Evolutionary conservation across 2,888 invertebrate genomes (phyloP), one percentile per base, ranked within the genome.

Genomic region (Callimorpha dominula): DNA sequence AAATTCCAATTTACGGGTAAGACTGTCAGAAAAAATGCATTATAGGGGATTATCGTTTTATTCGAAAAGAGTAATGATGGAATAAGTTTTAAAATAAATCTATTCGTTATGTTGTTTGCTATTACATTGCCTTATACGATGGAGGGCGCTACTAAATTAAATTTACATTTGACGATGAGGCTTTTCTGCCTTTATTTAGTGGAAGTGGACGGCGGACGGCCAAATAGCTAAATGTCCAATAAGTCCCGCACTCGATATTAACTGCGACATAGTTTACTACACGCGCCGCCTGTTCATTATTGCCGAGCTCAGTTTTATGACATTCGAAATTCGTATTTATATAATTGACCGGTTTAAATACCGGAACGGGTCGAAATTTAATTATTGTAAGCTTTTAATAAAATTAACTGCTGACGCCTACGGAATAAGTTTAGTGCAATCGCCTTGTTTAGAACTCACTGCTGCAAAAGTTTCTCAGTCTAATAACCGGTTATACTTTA

Each of bases 281-380:
- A 86, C 85, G 87, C 86, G 88, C 94, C 95, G 91, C 87, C 91
- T 94, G 95, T 93, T 93, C 92, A 93, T 95, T 94, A 95, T 93
- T 89, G 86, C 92, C 81, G 78, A 85, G 88, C 88, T 86, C 92
- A 90, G 90, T 93, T 94, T 94, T 94, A 95, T 94, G 92, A 92
- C 91, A 88, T 92, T 91, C 89, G 87, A 91, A 93, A 91, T 91
- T 89, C 89, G 84, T 80, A 93, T 91, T 91, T 90, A 90, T 91
- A 93, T 92, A 93, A 93, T 92, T 92, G 93, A 92, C 90, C 91
- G 88, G 90, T 89, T 90, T 91, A 90, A 92, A 90, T 89, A 90
- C 87, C 86, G 88, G 84, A 89, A 86, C 86, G 81, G 84, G 78
- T 83, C 78, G 77, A 84, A 86, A 85, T 85, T 89, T 91, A 88